Base-by-base conservation (phyloP, 2,113 vertebrate genomes). In the Petrocephalus zakoni region DNA sequence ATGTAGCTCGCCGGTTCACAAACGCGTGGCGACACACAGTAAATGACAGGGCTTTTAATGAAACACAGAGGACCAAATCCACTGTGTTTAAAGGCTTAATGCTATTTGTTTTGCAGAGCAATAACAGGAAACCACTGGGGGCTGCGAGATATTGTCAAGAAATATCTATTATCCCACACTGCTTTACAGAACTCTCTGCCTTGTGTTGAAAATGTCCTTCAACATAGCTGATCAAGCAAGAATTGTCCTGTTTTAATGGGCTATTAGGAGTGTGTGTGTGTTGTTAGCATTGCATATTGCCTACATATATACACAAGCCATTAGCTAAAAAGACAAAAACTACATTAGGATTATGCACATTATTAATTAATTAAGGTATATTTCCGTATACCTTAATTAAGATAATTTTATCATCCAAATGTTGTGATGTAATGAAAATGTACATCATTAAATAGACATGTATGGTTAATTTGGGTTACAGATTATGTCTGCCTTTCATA, bases 1-100 rank as follows among this genome's bases (percentile, higher is more conserved):
- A 55, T 72, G 42, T 37, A 25, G 47, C 22, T 68, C 51, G 51
- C 42, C 17, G 8, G 47, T 86, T 52, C 49, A 58, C n/a, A 83
- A 84, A 84, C 83, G 85, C 68, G 64, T 86, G 55, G 42, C 68
- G 15, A 51, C 84, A 47, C 49, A 86, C 49, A 47, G 46, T 86
- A 42, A 42, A 56, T 86, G 88, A 75, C 58, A 42, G 53, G 84
- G 84, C 84, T 78, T 86, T 46, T 89, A 89, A 89, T 89, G 84
- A 86, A 75, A 56, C 88, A 68, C 84, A 86, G 72, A 89, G 84
- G 88, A 89, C 47, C 25, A n/a, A 19, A 58, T 52, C 8, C 51
- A 55, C 46, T 21, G 84, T 53, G 58, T 58, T 89, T 86, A 86
- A 56, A 55, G 84, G 49, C 49, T 68, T 61, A 55, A 53, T 37